These are phyloP conservation scores for Halesus radiatus DNA, from an alignment of 1,140 invertebrate species.

Conservation along the genomic window DNA sequence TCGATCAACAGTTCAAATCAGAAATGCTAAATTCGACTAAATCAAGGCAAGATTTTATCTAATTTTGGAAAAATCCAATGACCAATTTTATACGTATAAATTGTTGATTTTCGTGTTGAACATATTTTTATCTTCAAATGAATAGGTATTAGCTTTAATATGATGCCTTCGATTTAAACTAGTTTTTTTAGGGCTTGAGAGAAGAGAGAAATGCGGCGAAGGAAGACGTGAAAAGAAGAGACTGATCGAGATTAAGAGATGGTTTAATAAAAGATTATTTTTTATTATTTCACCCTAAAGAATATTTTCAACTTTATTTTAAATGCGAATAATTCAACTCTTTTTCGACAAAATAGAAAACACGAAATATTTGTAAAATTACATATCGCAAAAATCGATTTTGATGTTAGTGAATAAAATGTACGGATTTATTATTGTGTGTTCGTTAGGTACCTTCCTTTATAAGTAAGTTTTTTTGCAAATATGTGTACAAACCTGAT, in stretches of 20 bases:
- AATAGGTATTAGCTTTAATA: conserved; percentile 58
- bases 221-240: conserved; percentile 40
- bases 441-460: conserved; percentile 11
- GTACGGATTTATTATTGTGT: conserved; percentile 3
- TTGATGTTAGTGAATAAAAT: conserved; percentile 11
- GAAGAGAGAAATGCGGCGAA: neutral
- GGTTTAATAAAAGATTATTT: conserved; percentile 31
- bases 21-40: conserved; percentile 13
- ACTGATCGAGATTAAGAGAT: conserved; percentile 57
- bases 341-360: too few species aligned
- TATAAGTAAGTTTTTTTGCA: neutral
- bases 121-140: conserved; percentile 42
- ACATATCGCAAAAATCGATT: conserved; percentile 32
- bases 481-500: too few species aligned
- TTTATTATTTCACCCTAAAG: neutral
- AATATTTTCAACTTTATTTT: too few species aligned
- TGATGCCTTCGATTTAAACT: conserved; percentile 54
- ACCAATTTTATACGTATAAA: conserved; percentile 42
- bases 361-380: neutral
- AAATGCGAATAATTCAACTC: too few species aligned
- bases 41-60: neutral
- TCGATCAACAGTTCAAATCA: conserved; percentile 12
- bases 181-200: conserved; percentile 35
- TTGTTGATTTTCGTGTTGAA: conserved; percentile 39
- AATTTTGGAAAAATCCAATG: conserved; percentile 29